phyloP scores from a whole-genome alignment of 1,140 invertebrate species.

The Andricus grossulariae region DNA sequence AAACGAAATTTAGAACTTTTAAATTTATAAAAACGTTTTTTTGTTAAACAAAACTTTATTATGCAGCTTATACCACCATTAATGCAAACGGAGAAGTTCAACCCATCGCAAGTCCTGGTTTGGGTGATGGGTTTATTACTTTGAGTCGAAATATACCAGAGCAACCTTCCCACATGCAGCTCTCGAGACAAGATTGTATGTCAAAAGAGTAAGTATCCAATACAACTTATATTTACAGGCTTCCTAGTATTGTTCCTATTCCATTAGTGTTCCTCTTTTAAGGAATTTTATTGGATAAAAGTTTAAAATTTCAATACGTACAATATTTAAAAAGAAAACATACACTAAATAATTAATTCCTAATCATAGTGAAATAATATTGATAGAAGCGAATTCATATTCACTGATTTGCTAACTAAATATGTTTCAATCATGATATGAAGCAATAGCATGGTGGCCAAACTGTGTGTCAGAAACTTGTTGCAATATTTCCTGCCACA shows the following conservation, averaged over 20 bases:
- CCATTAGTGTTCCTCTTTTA: no score
- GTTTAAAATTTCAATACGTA: constrained; percentile 1
- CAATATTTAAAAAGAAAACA: constrained; percentile 36
- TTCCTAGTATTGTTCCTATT: no score
- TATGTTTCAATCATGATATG: constrained; percentile 39
- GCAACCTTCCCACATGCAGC: constrained; percentile 60
- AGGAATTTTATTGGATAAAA: no score
- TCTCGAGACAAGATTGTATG: constrained; percentile 66
- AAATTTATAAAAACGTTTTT: constrained; percentile 21
- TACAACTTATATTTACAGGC: no score
- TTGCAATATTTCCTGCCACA: no score
- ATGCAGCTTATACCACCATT: constrained; percentile 65
- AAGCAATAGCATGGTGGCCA: not conserved
- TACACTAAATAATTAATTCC: constrained; percentile 38
- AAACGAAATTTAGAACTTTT: constrained; percentile 1
- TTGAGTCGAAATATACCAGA: constrained; percentile 71
- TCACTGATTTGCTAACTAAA: not conserved
- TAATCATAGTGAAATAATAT: constrained; percentile 42
- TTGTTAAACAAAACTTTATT: constrained; percentile 39
- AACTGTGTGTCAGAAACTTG: no score
- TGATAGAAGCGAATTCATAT: constrained; percentile 56
- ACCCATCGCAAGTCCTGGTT: constrained; percentile 57
- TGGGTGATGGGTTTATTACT: constrained; percentile 75
- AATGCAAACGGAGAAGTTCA: constrained; percentile 64
- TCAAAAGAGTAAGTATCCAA: constrained; percentile 69